A percentile compares a stretch with the other conserved stretches of the same genome.
These are phyloP conservation scores for Clarias macrocephalus DNA, from an alignment of 2,113 vertebrate species.

Conservation along the genomic window DNA sequence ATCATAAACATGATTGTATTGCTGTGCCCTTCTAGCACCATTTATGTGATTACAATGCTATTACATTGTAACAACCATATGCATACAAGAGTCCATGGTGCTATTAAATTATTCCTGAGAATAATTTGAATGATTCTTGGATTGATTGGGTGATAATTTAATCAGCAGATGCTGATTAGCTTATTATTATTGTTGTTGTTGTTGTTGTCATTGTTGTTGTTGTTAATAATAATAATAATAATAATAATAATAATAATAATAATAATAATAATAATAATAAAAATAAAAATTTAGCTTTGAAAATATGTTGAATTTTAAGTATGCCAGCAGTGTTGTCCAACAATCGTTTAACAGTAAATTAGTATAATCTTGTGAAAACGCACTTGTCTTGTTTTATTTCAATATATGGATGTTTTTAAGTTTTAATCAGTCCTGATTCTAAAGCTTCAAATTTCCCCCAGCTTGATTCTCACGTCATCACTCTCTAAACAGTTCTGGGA, in stretches of 20 bases:
- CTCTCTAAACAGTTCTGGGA: constrained; percentile 52
- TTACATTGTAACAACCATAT: neutral
- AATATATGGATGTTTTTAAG: neutral
- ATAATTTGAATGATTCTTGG: neutral
- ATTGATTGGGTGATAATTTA: neutral
- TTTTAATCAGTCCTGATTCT: constrained; percentile 20
- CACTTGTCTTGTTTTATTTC: neutral
- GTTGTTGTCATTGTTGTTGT: too few species aligned
- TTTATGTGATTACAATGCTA: neutral
- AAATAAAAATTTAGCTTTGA: neutral
- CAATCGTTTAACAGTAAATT: neutral
- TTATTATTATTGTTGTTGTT: too few species aligned
- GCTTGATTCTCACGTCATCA: constrained; percentile 54
- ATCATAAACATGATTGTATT: neutral
- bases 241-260: too few species aligned
- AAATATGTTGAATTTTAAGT: neutral
- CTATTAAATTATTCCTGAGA: neutral
- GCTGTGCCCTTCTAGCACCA: neutral
- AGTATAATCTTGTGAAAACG: neutral
- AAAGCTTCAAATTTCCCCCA: constrained; percentile 60
- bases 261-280: too few species aligned
- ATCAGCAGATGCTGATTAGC: neutral
- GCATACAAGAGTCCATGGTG: neutral
- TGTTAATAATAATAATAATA: too few species aligned
- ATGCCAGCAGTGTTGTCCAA: neutral